These are phyloP conservation scores for Cardiocondyla obscurior DNA, from an alignment of 1,140 invertebrate genomes.

Conservation along the genomic window DNA sequence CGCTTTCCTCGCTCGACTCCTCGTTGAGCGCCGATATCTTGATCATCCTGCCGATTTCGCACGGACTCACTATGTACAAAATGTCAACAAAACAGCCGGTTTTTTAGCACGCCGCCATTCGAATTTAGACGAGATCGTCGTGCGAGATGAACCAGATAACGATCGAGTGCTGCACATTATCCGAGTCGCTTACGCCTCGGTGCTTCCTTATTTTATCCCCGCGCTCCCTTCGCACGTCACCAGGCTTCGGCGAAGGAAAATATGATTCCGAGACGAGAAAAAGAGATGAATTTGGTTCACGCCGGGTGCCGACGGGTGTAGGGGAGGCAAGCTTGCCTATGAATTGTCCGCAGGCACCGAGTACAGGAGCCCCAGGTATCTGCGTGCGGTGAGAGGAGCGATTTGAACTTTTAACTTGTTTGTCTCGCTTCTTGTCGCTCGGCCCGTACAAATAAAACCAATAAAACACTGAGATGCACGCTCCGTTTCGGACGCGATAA, in stretches of 20 bases:
- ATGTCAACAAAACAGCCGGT: conserved; percentile 66
- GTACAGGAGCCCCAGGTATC: background rate
- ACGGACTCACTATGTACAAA: conserved; percentile 24
- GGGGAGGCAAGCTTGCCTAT: background rate
- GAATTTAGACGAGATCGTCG: background rate
- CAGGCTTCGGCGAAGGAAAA: background rate
- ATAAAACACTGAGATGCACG: background rate
- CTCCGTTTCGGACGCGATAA: background rate
- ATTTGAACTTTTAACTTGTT: conserved; percentile 48
- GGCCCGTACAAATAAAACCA: background rate
- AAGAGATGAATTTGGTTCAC: background rate
- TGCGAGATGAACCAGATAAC: background rate
- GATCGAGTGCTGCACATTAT: background rate
- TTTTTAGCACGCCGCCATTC: conserved; percentile 46
- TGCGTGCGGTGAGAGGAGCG: background rate
- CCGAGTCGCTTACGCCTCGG: background rate
- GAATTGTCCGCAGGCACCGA: background rate
- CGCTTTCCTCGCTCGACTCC: conserved; percentile 85
- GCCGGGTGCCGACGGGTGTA: background rate
- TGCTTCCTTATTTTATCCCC: too few species aligned
- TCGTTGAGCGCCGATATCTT: conserved; percentile 89
- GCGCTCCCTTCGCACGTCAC: background rate
- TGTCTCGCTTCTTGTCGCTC: conserved; percentile 12
- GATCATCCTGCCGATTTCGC: conserved; percentile 83
- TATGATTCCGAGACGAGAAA: background rate